Base-by-base conservation (phyloP, 1,140 invertebrate species). In the Glossosoma conforme region DNA sequence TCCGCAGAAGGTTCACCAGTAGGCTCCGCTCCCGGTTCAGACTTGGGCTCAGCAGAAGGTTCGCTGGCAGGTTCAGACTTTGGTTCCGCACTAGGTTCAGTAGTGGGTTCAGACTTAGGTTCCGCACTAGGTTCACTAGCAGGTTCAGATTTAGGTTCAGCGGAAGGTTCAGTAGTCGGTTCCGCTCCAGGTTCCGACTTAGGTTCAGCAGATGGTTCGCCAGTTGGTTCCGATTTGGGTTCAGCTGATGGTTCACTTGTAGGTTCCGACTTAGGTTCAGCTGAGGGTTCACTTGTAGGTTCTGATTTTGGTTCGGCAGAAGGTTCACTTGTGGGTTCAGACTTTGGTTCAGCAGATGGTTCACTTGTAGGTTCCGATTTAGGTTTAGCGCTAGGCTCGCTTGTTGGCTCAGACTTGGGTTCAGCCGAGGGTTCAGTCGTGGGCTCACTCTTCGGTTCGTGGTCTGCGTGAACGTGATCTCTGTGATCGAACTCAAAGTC, bases 321-420 rank as follows among this genome's bases (percentile, higher is more conserved):
- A 44, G 61, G 60, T 49, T 69, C 63, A 3, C 61, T 54, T 58
- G 60, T 59, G 37, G 66, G 60, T 56, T 65, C 64, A 35, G 57
- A 44, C 45, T 53, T 45, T 44, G 63, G 56, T 63, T 50, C 60
- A 36, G 63, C 62, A 35, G 58, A 30, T 17, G 56, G 49, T 59
- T 65, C 61, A 24, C 58, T 19, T 44, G 33, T 51, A 30, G 55
- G 56, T 50, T 63, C 55, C 33, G 60, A 40, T 20, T 43, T 58
- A 40, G 49, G 55, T 45, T 60, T 58, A 48, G 50, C 45, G 30
- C 46, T 32, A 5, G 60, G 56, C 44, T 54, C 48, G 8, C 59
- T 52, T 24, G 59, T 52, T 28, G 65, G 45, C 48, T 58, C 49
- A 18, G 48, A 40, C 48, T 5, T 15, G 4, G 59, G 52, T 43